Evolutionary conservation across 2,113 vertebrate genomes (phyloP).

Genomic region (Morone chrysops): DNA sequence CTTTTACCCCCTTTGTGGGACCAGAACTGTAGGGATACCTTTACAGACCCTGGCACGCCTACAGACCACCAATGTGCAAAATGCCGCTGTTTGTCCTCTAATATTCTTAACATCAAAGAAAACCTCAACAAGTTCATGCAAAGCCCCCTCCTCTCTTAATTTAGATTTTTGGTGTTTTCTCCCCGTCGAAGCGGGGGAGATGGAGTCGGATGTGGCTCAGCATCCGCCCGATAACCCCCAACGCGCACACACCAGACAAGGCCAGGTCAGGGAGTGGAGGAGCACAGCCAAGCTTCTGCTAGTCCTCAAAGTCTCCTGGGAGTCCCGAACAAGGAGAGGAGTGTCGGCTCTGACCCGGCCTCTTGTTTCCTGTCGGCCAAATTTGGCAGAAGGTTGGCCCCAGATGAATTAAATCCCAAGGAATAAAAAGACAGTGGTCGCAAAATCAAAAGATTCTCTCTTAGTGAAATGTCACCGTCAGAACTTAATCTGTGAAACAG

Average conservation of each 20-base stretch:
- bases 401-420: conserved; percentile 33
- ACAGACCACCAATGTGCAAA: conserved; percentile 43
- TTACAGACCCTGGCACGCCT: not conserved
- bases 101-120: conserved; percentile 47
- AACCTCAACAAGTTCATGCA: conserved; percentile 20
- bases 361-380: conserved; percentile 53
- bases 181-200: conserved; percentile 34
- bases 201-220: conserved; percentile 57
- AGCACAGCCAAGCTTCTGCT: conserved; percentile 63
- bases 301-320: conserved; percentile 58
- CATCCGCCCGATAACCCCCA: conserved; percentile 71
- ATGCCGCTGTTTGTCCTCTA: conserved; percentile 47
- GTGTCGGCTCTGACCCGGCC: conserved; percentile 30
- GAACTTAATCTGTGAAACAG: conserved; percentile 50
- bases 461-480: conserved; percentile 23
- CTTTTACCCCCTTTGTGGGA: conserved; percentile 30
- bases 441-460: conserved; percentile 16
- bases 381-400: conserved; percentile 24
- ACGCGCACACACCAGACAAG: conserved; percentile 14
- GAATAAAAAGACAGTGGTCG: conserved; percentile 3
- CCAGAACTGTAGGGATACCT: conserved; percentile 3
- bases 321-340: conserved; percentile 33
- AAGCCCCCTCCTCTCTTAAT: conserved; percentile 15
- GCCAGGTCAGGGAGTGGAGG: conserved; percentile 57
- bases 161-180: conserved; percentile 25